These are phyloP conservation scores for Aphelinus certus DNA, from an alignment of 1,140 invertebrate genomes.

Conservation along the genomic window DNA sequence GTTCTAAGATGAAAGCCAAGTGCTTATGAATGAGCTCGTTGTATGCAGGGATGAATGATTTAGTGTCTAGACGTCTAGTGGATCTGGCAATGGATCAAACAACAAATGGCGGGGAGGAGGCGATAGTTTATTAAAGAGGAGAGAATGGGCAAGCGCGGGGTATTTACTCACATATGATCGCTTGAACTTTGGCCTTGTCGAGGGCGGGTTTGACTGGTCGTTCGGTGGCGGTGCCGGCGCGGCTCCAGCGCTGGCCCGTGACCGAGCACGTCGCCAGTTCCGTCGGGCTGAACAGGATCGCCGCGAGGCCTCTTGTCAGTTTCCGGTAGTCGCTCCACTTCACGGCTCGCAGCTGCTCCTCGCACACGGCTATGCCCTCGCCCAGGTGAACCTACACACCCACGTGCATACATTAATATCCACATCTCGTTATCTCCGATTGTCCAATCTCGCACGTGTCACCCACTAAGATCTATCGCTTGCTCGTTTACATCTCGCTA, in stretches of 20 bases:
- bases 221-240: constrained; percentile 73
- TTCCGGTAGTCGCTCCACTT: constrained; percentile 80
- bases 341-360: constrained; percentile 74
- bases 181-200: constrained; percentile 76
- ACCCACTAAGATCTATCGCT: no score
- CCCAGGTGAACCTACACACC: constrained; percentile 72
- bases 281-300: constrained; percentile 77
- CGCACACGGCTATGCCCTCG: constrained; percentile 76
- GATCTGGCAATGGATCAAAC: not conserved
- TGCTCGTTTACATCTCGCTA: not conserved
- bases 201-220: constrained; percentile 77
- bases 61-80: not conserved
- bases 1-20: no score
- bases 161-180: constrained; percentile 72
- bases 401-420: no score
- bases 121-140: no score
- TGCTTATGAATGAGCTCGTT: no score
- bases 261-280: constrained; percentile 79
- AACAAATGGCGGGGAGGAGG: not conserved
- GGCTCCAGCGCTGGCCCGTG: constrained; percentile 78
- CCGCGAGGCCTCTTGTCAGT: constrained; percentile 75
- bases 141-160: no score
- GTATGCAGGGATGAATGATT: no score
- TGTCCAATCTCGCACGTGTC: no score
- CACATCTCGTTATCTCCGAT: no score